Percentiles rank a stretch among this genome's conserved stretches.
Conservation (phyloP, 2,888 invertebrate genomes). For the Amblyjoppa proteus region DNA sequence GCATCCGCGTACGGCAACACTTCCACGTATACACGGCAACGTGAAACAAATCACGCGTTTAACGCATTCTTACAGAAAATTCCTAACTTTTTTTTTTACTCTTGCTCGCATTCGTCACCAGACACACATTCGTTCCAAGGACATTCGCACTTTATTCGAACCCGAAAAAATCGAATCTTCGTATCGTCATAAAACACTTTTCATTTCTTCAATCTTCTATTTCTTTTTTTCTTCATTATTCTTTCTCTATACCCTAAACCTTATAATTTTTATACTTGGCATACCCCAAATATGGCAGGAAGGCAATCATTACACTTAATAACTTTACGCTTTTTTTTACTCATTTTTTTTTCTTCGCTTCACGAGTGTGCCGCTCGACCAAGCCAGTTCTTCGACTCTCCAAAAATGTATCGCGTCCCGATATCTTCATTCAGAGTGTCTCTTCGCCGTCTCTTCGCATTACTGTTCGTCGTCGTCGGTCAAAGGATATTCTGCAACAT, state of each 20-base stretch:
- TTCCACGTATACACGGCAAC: conserved; percentile 60
- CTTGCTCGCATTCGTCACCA: conserved; percentile 66
- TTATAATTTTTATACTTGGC: conserved; percentile 86
- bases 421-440: conserved; percentile 23
- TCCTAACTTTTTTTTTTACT: conserved; percentile 47
- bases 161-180: conserved; percentile 71
- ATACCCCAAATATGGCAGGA: conserved; percentile 89
- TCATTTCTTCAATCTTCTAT: conserved; percentile 34
- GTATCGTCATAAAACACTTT: conserved; percentile 68
- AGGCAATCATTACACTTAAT: conserved; percentile 87
- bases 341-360: conserved; percentile 66
- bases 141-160: conserved; percentile 70
- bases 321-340: conserved; percentile 65
- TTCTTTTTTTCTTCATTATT: conserved; percentile 56
- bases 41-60: conserved; percentile 48
- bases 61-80: conserved; percentile 48
- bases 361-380: conserved; percentile 70
- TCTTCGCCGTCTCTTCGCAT: conserved; percentile 50
- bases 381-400: conserved; percentile 58
- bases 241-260: conserved; percentile 82
- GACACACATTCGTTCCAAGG: conserved; percentile 67
- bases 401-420: conserved; percentile 40
- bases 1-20: conserved; percentile 69
- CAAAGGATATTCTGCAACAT: conserved; percentile 75
- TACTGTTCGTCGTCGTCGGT: conserved; percentile 62